Conservation (phyloP, 2,888 invertebrate genomes). For the Chouioia cunea region DNA sequence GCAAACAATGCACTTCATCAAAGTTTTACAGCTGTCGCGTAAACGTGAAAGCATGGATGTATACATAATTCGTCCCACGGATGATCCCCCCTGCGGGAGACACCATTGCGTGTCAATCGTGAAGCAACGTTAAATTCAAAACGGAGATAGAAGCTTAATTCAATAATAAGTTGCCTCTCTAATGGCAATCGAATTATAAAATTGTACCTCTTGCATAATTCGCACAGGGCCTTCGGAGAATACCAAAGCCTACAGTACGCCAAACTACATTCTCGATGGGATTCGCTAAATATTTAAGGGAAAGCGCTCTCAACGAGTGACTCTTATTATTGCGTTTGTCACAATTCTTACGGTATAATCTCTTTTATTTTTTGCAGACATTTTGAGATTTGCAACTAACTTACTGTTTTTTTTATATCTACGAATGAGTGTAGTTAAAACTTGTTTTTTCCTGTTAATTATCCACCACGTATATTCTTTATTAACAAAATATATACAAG, state of each 20-base stretch:
- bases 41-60: constrained; percentile 25
- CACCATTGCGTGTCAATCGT: constrained; percentile 25
- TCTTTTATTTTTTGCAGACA: no score
- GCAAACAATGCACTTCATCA: constrained; percentile 44
- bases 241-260: background rate
- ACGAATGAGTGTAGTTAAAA: no score
- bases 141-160: constrained; percentile 18
- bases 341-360: no score
- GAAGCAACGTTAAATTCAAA: constrained; percentile 5
- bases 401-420: no score
- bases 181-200: constrained; percentile 26
- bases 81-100: constrained; percentile 6
- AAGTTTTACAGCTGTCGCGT: constrained; percentile 33
- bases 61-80: constrained; percentile 24
- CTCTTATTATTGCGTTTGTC: no score
- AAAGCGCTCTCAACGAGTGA: background rate
- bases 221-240: background rate
- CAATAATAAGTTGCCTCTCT: constrained; percentile 22
- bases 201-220: background rate
- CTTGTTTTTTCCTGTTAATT: no score
- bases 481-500: no score
- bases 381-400: no score
- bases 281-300: background rate
- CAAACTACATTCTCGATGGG: background rate
- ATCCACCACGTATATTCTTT: no score